Base-by-base conservation (phyloP, 2,797 vertebrate genomes). In the Limnodromus scolopaceus region DNA sequence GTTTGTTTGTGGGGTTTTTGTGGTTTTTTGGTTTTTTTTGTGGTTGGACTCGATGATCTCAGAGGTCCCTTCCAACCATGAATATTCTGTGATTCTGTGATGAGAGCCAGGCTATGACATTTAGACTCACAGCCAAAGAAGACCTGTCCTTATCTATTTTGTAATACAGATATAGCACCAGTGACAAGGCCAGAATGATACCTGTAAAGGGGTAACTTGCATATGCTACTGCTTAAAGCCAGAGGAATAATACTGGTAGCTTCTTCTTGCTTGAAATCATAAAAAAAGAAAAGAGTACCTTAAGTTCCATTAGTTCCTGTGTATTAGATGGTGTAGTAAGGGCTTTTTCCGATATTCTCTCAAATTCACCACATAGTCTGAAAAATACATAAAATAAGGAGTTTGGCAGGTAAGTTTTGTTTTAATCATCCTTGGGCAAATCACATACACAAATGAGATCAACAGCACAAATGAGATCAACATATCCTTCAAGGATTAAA, bases 311-410 rank as follows among this genome's bases (percentile, higher is more conserved):
- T 34, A 99, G 97, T 43, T 98, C 98, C 24, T 99, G 98, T 22
- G 99, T 99, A 94, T 99, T 98, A 65, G 97, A 92, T 16, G 99
- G 99, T 14, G 97, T 98, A 81, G 97, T 98, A 82, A 99, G 98
- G 51, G 99, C 98, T 93, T 98, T 99, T 92, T 98, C 98, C 69
- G 99, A 97, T 96, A 99, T 99, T 93, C 82, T 98, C 94, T 99
- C 98, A 98, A 99, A 99, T 75, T 99, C 99, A 36, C 97, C 89
- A 90, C 98, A 99, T n/a, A 99, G 94, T 80, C 99, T 99, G 97
- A 91, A 97, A 97, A 28, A 85, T 9, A 46, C 24, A 77, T 17
- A 46, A 72, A 58, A 82, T 16, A 84, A 49, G 3, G 14, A 49
- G 38, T 55, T 45, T 41, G 32, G 17, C 4, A 32, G 3, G 5